phyloP scores from a whole-genome alignment of 1,140 invertebrate species.

The Eriosoma lanigerum region DNA sequence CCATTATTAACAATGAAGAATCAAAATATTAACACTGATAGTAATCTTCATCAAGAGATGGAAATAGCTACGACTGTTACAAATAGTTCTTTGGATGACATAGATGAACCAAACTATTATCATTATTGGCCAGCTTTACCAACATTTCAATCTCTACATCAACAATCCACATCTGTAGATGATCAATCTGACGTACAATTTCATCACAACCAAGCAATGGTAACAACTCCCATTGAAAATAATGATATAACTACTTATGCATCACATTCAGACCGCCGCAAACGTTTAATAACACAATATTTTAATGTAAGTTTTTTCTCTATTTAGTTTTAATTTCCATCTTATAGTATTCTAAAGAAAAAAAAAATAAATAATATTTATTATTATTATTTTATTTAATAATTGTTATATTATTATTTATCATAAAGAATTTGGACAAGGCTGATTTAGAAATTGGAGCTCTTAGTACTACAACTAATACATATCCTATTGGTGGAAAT shows the following conservation, averaged over 20 bases:
- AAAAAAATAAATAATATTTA: not conserved
- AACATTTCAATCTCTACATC: not conserved
- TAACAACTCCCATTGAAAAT: not conserved
- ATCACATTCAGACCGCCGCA: slow-evolving; percentile 15
- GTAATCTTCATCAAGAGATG: not conserved
- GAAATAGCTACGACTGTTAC: not conserved
- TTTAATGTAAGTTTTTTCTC: slow-evolving; percentile 24
- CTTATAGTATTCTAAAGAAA: too few relatives aligned
- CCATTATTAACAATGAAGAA: not conserved
- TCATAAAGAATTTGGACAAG: slow-evolving; percentile 69
- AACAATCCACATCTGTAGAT: not conserved
- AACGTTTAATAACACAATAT: slow-evolving; percentile 1
- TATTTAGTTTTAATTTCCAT: too few relatives aligned
- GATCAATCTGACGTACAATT: not conserved
- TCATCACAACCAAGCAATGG: not conserved
- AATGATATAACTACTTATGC: slow-evolving; percentile 5
- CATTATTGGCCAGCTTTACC: slow-evolving; percentile 25
- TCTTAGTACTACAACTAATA: not conserved
- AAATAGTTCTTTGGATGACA: not conserved
- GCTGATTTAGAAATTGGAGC: slow-evolving; percentile 17
- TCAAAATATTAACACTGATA: not conserved
- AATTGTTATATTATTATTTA: slow-evolving; percentile 80
- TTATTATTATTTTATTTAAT: not conserved
- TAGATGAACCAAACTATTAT: slow-evolving; percentile 10
- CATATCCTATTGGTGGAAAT: slow-evolving; percentile 65